Conservation (phyloP, 2,888 invertebrate genomes). For the Lepidochitona cinerea region DNA sequence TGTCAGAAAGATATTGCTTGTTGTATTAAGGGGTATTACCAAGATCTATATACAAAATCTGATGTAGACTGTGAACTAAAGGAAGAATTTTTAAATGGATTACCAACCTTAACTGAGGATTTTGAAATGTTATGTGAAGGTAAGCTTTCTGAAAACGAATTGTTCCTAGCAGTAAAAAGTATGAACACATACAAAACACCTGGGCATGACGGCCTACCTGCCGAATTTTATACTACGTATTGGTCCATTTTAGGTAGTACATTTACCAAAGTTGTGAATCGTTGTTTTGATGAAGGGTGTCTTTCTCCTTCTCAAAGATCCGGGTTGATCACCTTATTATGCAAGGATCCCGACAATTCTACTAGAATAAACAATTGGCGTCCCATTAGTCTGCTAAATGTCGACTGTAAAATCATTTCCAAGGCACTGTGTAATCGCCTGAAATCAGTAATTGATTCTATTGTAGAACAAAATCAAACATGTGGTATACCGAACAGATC, state of each 20-base stretch:
- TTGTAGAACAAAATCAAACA: conserved; percentile 36
- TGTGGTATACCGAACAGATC: conserved; percentile 34
- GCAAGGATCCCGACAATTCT: conserved; percentile 30
- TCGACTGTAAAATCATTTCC: conserved; percentile 39
- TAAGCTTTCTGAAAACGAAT: neutral
- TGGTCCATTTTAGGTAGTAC: neutral
- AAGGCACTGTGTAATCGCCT: conserved; percentile 34
- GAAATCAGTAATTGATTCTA: conserved; percentile 20
- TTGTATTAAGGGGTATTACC: neutral
- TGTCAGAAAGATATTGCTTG: neutral
- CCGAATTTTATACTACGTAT: neutral
- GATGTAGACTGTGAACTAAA: neutral
- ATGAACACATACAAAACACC: neutral
- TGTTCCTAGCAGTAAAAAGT: neutral
- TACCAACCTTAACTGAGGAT: neutral
- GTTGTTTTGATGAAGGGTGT: conserved; percentile 16
- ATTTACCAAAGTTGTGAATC: conserved; percentile 8
- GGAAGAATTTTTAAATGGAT: neutral
- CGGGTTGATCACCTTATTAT: conserved; percentile 29
- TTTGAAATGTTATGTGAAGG: neutral
- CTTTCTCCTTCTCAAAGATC: conserved; percentile 19
- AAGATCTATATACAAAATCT: neutral
- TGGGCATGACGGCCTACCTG: conserved; percentile 1
- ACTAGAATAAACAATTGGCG: conserved; percentile 34
- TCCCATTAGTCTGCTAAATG: conserved; percentile 38